These are phyloP conservation scores for Tipula vernalis DNA, from an alignment of 2,888 invertebrate species.

Conservation along the genomic window DNA sequence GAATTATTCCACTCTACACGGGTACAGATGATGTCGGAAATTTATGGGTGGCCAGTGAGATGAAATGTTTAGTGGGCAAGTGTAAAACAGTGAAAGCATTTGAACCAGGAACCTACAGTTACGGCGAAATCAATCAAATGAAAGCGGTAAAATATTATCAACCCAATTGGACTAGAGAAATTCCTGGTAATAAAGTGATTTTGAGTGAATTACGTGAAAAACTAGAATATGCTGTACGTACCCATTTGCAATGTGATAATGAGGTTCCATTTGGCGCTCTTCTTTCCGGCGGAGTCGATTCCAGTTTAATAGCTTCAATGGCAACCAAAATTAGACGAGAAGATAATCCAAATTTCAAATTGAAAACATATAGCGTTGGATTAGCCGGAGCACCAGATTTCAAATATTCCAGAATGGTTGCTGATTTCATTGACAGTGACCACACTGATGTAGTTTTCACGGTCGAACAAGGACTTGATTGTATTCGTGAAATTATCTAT, in stretches of 20 bases:
- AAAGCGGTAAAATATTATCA: constrained; percentile 24
- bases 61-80: constrained; percentile 31
- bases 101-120: constrained; percentile 28
- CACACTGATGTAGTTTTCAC: constrained; percentile 84
- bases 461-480: constrained; percentile 52
- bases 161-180: constrained; percentile 24
- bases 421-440: constrained; percentile 71
- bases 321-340: constrained; percentile 33
- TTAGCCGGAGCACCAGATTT: constrained; percentile 84
- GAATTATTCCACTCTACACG: constrained; percentile 33
- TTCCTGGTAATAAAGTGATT: constrained; percentile 25
- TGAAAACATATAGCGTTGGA: constrained; percentile 79
- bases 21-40: constrained; percentile 30
- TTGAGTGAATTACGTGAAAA: constrained; percentile 24
- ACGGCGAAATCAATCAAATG: constrained; percentile 25
- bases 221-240: constrained; percentile 31
- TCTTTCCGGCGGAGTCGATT: constrained; percentile 34
- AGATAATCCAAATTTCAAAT: constrained; percentile 24
- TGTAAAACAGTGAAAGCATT: constrained; percentile 28
- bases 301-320: constrained; percentile 35
- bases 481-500: constrained; percentile 72
- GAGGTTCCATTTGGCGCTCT: constrained; percentile 30
- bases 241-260: constrained; percentile 32
- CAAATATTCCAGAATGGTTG: constrained; percentile 70
- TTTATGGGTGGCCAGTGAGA: constrained; percentile 33